Evolutionary conservation across 2,113 vertebrate genomes (phyloP).

Genomic region (Poicephalus meyeri): DNA sequence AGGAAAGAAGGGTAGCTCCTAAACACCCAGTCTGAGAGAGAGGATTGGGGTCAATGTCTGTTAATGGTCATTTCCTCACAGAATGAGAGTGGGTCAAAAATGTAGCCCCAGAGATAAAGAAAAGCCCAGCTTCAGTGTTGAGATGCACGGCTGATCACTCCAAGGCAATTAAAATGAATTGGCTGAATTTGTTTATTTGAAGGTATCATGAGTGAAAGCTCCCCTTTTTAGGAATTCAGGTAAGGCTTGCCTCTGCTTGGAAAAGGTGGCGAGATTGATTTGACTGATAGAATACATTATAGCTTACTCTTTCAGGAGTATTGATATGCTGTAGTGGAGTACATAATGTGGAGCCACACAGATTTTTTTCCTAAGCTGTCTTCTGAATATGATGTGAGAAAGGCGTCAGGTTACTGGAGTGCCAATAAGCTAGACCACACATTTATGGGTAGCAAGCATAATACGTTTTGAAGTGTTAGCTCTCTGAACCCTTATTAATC

Average conservation of each 20-base stretch:
- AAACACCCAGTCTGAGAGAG: not conserved
- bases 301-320: not conserved
- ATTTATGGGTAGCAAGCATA: not conserved
- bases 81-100: not conserved
- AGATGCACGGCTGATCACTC: not conserved
- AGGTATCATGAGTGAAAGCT: not conserved
- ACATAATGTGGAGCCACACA: not conserved
- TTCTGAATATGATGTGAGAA: not conserved
- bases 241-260: not conserved
- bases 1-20: not conserved
- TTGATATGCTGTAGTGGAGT: not conserved
- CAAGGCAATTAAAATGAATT: slow-evolving; percentile 40
- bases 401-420: not conserved
- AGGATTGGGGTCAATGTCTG: not conserved
- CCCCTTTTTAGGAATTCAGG: slow-evolving; percentile 29
- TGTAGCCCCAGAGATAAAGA: not conserved
- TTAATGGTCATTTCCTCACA: not conserved
- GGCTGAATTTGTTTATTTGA: slow-evolving; percentile 5
- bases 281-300: slow-evolving; percentile 20
- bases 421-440: not conserved
- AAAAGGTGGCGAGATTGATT: not conserved
- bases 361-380: not conserved
- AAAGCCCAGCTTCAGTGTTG: not conserved
- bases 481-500: not conserved
- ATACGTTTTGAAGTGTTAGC: not conserved